Percentiles rank a stretch among this genome's conserved stretches.
Evolutionary conservation across 2,113 vertebrate species (phyloP).

Genomic region (Phaetusa simplex): DNA sequence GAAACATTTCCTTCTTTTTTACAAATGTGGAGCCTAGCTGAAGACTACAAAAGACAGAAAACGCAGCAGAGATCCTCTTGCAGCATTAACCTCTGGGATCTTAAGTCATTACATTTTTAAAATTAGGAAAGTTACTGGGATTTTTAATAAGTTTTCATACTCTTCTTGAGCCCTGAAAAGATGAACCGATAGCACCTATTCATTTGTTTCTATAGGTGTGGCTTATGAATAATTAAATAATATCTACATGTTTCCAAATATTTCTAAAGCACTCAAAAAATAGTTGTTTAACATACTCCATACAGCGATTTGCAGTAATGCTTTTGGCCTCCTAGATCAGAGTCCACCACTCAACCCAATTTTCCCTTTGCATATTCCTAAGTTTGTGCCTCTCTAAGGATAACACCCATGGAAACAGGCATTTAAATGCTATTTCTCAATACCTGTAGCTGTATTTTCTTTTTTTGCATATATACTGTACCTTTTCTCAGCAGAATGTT

Average conservation of each 20-base stretch:
- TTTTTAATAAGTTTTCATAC: background rate
- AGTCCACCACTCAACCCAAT: background rate
- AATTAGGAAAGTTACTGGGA: background rate
- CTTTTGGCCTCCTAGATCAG: background rate
- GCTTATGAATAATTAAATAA: background rate
- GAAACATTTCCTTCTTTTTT: background rate
- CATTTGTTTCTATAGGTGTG: background rate
- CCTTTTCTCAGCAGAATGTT: background rate
- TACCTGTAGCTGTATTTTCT: background rate
- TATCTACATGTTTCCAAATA: background rate
- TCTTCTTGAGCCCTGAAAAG: background rate
- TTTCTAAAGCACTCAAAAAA: background rate
- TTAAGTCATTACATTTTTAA: background rate
- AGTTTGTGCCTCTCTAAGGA: background rate
- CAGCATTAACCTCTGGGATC: background rate
- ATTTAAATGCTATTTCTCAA: background rate
- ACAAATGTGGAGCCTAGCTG: background rate
- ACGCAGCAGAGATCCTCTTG: background rate
- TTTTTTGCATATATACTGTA: background rate
- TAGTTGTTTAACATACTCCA: background rate
- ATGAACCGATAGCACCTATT: accelerated
- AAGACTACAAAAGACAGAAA: background rate
- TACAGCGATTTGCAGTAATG: accelerated
- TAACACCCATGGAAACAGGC: background rate
- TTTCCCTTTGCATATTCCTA: background rate